Evolutionary conservation across 2,888 invertebrate genomes (phyloP).

Genomic region (Tetragnatha montana): DNA sequence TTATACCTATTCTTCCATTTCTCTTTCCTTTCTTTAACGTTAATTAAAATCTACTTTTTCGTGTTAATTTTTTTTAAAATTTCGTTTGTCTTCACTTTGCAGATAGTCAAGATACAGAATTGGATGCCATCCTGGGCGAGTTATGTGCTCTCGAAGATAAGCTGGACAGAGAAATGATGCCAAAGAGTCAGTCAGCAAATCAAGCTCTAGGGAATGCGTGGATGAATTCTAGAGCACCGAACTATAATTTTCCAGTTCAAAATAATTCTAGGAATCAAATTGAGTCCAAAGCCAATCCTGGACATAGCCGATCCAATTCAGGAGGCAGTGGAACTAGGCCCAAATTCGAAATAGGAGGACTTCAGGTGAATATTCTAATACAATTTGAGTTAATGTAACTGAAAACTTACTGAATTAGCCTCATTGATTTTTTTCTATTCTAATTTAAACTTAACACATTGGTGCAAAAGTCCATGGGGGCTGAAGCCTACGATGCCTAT

Average conservation of each 20-base stretch:
- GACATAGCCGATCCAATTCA: constrained; percentile 76
- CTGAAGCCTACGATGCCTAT: no score
- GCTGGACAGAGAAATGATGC: constrained; percentile 78
- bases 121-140: constrained; percentile 97
- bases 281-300: constrained; percentile 75
- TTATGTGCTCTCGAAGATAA: constrained; percentile 91
- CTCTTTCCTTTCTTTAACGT: background rate
- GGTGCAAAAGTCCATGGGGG: no score
- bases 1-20: no score
- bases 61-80: background rate
- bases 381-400: background rate
- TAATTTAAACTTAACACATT: no score
- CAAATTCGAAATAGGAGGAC: constrained; percentile 76
- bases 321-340: constrained; percentile 76
- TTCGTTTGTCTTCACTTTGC: constrained; percentile 72
- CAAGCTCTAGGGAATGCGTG: constrained; percentile 63
- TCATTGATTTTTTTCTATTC: no score
- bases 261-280: constrained; percentile 20
- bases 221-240: constrained; percentile 29
- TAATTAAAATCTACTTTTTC: background rate
- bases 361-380: constrained; percentile 33
- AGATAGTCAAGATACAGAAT: constrained; percentile 96
- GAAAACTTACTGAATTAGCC: no score
- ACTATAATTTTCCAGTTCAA: constrained; percentile 16
- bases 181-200: constrained; percentile 65